These are phyloP conservation scores for Caenorhabditis sp. DNA, from an alignment of 2,888 invertebrate species.

Conservation along the genomic window DNA sequence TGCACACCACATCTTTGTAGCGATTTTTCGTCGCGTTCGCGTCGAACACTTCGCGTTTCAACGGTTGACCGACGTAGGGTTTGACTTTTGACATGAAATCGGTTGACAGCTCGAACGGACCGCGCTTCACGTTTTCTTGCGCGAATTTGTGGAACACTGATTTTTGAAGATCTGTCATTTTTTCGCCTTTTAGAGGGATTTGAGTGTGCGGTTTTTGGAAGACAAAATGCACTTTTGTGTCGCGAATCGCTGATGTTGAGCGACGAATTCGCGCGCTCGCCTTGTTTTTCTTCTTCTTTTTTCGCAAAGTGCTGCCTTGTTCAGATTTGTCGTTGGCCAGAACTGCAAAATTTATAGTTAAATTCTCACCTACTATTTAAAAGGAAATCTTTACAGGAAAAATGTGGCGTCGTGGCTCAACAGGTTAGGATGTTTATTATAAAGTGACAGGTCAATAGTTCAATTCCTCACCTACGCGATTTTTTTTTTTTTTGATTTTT, in stretches of 20 bases:
- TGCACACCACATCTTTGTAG: constrained; percentile 40
- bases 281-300: constrained; percentile 15
- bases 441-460: no score
- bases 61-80: constrained; percentile 23
- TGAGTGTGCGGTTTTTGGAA: not conserved
- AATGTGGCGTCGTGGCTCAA: not conserved
- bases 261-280: not conserved
- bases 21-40: constrained; percentile 35
- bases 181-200: constrained; percentile 31
- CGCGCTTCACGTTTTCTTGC: constrained; percentile 20
- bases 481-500: no score
- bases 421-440: no score
- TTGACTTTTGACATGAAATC: constrained; percentile 30
- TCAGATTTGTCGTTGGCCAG: constrained; percentile 24
- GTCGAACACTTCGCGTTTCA: constrained; percentile 35
- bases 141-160: constrained; percentile 33
- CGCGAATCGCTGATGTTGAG: constrained; percentile 15
- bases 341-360: constrained; percentile 17
- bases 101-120: constrained; percentile 17
- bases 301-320: constrained; percentile 16
- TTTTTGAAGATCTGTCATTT: constrained; percentile 26
- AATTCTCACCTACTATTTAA: not conserved
- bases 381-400: no score
- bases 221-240: constrained; percentile 27
- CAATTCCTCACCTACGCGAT: no score